Conservation (phyloP, 2,888 invertebrate genomes). For the Parnassius mnemosyne region DNA sequence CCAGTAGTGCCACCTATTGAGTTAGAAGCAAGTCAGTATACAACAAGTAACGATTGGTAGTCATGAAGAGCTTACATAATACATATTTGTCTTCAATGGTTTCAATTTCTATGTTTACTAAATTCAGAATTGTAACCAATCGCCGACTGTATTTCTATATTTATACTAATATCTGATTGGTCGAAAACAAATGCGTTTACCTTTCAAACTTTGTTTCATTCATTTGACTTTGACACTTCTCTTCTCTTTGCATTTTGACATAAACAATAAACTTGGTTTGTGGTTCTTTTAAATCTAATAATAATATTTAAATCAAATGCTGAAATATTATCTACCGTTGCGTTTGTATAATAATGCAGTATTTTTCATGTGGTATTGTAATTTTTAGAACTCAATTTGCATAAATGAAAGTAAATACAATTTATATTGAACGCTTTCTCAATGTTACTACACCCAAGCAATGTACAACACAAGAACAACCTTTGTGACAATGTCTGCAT, state of each 20-base stretch:
- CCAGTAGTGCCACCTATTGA: constrained; percentile 61
- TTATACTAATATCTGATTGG: constrained; percentile 28
- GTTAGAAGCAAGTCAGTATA: constrained; percentile 23
- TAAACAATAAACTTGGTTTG: constrained; percentile 47
- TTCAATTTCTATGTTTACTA: constrained; percentile 1
- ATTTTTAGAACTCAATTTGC: neutral
- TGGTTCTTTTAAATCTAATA: constrained; percentile 34
- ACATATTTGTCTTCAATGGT: neutral
- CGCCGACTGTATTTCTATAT: constrained; percentile 9
- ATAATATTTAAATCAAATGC: constrained; percentile 15
- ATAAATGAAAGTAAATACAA: constrained; percentile 12
- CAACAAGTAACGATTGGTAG: constrained; percentile 19
- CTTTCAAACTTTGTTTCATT: constrained; percentile 23
- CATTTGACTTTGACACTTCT: constrained; percentile 31
- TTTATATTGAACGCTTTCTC: constrained; percentile 29
- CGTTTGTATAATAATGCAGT: too few relatives aligned
- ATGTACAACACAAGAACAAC: constrained; percentile 56
- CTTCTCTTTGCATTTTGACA: constrained; percentile 38
- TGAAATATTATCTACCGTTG: too few relatives aligned
- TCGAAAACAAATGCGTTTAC: constrained; percentile 24
- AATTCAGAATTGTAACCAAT: constrained; percentile 20
- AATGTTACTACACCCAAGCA: constrained; percentile 55
- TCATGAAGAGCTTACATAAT: neutral
- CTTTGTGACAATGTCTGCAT: constrained; percentile 79
- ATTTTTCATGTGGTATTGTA: neutral